Percentiles rank a stretch among this genome's conserved stretches.
Evolutionary conservation across 2,888 invertebrate genomes (phyloP).

Genomic region (Diarsia rubi): DNA sequence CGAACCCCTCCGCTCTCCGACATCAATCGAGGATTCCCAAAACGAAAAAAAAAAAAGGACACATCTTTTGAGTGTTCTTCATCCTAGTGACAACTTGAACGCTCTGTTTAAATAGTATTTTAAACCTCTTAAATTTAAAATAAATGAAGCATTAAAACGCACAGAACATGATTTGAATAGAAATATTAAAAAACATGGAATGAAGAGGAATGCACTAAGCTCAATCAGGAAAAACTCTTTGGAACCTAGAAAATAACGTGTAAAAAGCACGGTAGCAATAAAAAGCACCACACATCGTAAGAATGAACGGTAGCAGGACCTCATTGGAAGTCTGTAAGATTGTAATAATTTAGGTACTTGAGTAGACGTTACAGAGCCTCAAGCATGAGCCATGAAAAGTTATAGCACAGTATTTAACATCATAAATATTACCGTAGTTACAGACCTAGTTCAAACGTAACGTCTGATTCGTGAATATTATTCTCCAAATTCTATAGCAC

Average conservation of each 20-base stretch:
- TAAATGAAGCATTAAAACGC: not conserved
- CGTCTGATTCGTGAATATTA: not conserved
- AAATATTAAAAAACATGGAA: not conserved
- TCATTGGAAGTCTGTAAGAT: not conserved
- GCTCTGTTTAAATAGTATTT: not conserved
- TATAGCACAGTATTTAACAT: no score
- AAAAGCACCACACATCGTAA: not conserved
- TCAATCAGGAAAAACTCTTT: not conserved
- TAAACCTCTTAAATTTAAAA: not conserved
- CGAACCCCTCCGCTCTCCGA: no score
- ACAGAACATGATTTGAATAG: not conserved
- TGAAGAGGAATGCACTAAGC: not conserved
- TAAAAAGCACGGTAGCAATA: not conserved
- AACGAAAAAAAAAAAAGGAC: no score
- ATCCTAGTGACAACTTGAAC: not conserved
- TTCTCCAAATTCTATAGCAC: slow-evolving; percentile 7
- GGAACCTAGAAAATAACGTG: not conserved
- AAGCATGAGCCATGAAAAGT: no score
- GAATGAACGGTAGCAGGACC: not conserved
- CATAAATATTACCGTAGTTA: no score
- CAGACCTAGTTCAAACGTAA: not conserved
- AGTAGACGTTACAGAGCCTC: not conserved
- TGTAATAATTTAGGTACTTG: not conserved
- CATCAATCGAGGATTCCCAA: no score
- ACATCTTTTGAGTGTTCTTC: not conserved